phyloP scores from a whole-genome alignment of 2,113 vertebrate species.

The Formicarius rufipectus region DNA sequence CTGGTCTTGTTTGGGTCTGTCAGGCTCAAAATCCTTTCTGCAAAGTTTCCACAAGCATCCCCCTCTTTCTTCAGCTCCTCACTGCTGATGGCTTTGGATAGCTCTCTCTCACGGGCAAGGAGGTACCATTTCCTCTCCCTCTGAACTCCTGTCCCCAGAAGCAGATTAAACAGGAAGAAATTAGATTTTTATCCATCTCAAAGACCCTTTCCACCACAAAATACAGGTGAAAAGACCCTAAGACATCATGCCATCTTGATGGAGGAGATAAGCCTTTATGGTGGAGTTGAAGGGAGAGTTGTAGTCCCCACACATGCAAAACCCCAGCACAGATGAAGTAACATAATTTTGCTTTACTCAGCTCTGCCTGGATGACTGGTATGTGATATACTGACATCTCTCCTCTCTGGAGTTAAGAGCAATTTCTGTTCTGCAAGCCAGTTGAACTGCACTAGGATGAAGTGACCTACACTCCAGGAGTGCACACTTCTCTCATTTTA shows the following conservation, averaged over 20 bases:
- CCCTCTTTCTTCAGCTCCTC: not conserved
- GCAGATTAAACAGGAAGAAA: not conserved
- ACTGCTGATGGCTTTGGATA: not conserved
- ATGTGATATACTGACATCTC: not conserved
- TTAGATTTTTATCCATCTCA: not conserved
- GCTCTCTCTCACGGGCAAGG: not conserved
- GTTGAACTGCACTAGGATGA: not conserved
- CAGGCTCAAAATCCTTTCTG: not conserved
- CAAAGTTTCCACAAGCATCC: not conserved
- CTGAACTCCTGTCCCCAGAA: not conserved
- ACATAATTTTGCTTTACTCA: not conserved
- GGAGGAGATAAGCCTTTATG: not conserved
- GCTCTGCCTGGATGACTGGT: not conserved
- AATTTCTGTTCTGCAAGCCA: not conserved
- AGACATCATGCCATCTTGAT: accelerated
- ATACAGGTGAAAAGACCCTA: not conserved
- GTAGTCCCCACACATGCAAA: not conserved
- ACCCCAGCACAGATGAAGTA: not conserved
- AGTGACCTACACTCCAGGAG: not conserved
- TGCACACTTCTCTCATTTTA: not conserved
- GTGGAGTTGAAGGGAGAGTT: not conserved
- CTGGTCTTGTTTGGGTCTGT: not conserved
- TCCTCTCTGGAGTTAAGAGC: not conserved
- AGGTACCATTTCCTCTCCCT: not conserved
- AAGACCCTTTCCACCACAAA: not conserved